phyloP scores from a whole-genome alignment of 2,797 vertebrate species.

The Myoxocephalus aenaeus region DNA sequence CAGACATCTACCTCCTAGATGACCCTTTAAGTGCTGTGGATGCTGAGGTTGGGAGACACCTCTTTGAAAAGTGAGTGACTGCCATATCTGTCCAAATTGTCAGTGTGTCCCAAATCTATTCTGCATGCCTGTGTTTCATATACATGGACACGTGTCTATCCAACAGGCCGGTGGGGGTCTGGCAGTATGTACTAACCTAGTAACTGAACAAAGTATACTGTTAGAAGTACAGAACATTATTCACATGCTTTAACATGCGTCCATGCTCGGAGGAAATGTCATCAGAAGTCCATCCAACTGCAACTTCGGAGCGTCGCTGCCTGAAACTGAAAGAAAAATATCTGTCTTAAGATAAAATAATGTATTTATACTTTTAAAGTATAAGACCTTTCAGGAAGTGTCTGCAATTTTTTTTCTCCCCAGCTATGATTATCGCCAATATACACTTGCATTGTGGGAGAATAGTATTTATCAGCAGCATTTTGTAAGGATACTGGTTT shows the following conservation, averaged over 20 bases:
- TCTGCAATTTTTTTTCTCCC: no score
- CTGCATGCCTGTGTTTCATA: neutral
- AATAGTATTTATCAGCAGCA: neutral
- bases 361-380: no score
- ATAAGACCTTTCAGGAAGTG: no score
- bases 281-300: no score
- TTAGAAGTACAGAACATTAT: neutral
- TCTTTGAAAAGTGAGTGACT: constrained; percentile 92
- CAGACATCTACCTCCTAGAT: constrained; percentile 94
- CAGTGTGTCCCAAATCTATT: no score
- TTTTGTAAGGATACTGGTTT: neutral
- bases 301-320: no score
- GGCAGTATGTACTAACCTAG: neutral
- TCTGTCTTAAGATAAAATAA: no score
- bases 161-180: neutral
- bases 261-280: no score
- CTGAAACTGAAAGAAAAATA: no score
- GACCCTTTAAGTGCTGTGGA: constrained; percentile 95
- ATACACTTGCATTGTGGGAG: neutral
- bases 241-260: neutral
- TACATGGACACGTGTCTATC: no score
- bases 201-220: neutral
- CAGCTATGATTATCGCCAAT: no score
- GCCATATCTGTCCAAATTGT: no score
- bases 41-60: constrained; percentile 90